phyloP scores from a whole-genome alignment of 2,113 vertebrate genomes.

The Poeciliopsis retropinna region DNA sequence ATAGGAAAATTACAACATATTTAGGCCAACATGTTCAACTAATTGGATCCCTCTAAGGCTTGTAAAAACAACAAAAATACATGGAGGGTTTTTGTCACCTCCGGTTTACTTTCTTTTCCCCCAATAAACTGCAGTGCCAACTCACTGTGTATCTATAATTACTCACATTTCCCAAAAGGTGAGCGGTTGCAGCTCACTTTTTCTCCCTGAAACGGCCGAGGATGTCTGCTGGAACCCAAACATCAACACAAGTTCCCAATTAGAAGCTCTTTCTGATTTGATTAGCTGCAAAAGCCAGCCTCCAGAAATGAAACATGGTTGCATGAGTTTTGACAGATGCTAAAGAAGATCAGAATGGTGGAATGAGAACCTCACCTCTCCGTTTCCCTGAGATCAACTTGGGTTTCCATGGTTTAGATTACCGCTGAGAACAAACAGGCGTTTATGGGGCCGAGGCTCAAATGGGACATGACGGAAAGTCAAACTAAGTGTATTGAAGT shows the following conservation, averaged over 20 bases:
- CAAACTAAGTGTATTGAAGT: not conserved
- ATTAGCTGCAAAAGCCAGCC: slow-evolving; percentile 14
- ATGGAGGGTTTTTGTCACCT: not conserved
- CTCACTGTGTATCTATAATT: slow-evolving; percentile 17
- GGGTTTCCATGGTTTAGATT: slow-evolving; percentile 52
- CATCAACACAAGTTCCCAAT: slow-evolving; percentile 47
- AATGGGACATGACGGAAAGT: slow-evolving; percentile 30
- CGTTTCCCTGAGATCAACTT: slow-evolving; percentile 34
- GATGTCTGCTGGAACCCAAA: slow-evolving; percentile 20
- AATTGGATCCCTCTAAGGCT: too few relatives aligned
- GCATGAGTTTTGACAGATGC: slow-evolving; percentile 32
- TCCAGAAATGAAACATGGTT: not conserved
- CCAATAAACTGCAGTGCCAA: not conserved
- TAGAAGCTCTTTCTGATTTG: slow-evolving; percentile 52
- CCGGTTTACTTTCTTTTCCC: not conserved
- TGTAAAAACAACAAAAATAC: too few relatives aligned
- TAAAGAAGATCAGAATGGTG: slow-evolving; percentile 32
- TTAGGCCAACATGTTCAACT: too few relatives aligned
- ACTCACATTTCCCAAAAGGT: slow-evolving; percentile 34
- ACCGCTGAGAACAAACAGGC: slow-evolving; percentile 34
- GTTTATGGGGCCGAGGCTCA: not conserved
- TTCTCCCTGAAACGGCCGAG: slow-evolving; percentile 12
- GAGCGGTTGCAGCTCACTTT: not conserved
- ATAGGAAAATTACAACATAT: too few relatives aligned
- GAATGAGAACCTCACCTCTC: slow-evolving; percentile 46